A percentile compares a stretch with the other conserved stretches of the same genome.
Evolutionary conservation across 2,113 vertebrate genomes (phyloP).

Genomic region (Diglossa brunneiventris): DNA sequence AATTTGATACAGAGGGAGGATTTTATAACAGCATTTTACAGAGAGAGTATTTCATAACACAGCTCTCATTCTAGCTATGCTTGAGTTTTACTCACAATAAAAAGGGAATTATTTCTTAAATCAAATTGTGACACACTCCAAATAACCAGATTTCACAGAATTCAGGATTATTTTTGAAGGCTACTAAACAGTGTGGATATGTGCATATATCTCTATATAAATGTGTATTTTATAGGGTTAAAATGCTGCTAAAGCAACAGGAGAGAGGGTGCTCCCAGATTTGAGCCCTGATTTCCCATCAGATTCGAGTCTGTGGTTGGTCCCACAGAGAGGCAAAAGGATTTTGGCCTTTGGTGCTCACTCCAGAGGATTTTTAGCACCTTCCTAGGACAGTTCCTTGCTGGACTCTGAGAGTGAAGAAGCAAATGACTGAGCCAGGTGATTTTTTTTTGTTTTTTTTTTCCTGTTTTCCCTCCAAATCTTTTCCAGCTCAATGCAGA

Average conservation of each 20-base stretch:
- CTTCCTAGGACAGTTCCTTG: background rate
- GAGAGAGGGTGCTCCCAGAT: accelerated
- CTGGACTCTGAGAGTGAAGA: background rate
- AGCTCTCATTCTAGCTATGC: background rate
- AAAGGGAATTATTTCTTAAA: background rate
- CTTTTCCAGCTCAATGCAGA: background rate
- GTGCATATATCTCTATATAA: accelerated
- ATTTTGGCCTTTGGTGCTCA: background rate
- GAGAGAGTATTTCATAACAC: accelerated
- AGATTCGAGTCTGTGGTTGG: accelerated
- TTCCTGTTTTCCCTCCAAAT: background rate
- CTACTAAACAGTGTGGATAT: background rate
- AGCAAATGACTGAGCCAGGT: conserved; percentile 45
- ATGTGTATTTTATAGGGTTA: background rate
- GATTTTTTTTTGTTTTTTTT: background rate
- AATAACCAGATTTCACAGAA: background rate
- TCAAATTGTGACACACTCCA: background rate
- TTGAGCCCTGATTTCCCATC: background rate
- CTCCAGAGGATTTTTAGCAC: background rate
- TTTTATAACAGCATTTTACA: background rate
- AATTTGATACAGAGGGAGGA: background rate
- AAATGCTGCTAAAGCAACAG: background rate
- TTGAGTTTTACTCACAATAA: background rate
- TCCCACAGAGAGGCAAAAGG: background rate
- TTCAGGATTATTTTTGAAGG: background rate